These are phyloP conservation scores for Vipera ursinii DNA, from an alignment of 2,797 vertebrate genomes.

Conservation along the genomic window DNA sequence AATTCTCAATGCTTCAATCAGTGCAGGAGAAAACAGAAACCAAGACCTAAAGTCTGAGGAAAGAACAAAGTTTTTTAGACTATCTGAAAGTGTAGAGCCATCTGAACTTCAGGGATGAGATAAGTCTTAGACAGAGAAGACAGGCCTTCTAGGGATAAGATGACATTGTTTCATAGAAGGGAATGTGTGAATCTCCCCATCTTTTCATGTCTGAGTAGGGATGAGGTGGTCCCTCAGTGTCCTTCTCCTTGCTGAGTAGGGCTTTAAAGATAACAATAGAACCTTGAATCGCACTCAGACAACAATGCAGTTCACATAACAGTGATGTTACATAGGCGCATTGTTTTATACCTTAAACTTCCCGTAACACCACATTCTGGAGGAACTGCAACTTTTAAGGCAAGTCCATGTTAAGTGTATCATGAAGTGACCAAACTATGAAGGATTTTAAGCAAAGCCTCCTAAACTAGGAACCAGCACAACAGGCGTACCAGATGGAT, in stretches of 20 bases:
- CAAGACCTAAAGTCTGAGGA: not conserved
- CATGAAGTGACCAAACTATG: not conserved
- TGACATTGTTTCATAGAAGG: not conserved
- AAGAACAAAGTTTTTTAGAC: not conserved
- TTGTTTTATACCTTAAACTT: not conserved
- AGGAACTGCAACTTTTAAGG: not conserved
- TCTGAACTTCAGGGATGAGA: not conserved
- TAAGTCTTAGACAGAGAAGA: not conserved
- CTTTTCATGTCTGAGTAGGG: not conserved
- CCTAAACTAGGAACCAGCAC: not conserved
- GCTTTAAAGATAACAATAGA: not conserved
- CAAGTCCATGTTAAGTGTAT: not conserved
- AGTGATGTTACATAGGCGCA: not conserved
- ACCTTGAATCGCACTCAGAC: not conserved
- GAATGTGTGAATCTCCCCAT: not conserved
- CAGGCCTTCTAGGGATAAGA: not conserved
- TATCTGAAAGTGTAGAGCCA: not conserved
- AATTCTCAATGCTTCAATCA: not conserved
- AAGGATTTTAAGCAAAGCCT: not conserved
- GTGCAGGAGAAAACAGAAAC: not conserved
- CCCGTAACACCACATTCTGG: not conserved
- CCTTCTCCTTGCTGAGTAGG: not conserved
- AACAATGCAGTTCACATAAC: not conserved
- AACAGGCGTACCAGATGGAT: not conserved
- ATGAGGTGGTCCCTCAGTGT: not conserved